These are phyloP conservation scores for Perca fluviatilis DNA, from an alignment of 2,113 vertebrate genomes.

Conservation along the genomic window DNA sequence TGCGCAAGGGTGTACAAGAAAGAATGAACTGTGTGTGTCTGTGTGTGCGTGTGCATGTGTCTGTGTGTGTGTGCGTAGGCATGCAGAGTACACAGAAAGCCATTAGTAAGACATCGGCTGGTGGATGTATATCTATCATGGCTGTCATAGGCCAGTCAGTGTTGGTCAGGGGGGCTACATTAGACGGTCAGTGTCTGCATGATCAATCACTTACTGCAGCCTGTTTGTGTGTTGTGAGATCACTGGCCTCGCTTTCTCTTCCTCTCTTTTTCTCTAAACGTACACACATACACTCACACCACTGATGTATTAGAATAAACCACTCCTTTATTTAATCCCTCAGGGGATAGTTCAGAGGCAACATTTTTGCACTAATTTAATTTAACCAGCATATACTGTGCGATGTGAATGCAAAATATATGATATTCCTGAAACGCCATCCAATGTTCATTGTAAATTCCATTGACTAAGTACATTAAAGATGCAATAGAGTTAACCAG, in stretches of 20 bases:
- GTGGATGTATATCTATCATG: slow-evolving; percentile 71
- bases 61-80: slow-evolving; percentile 1
- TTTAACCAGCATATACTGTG: slow-evolving; percentile 42
- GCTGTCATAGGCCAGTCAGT: slow-evolving; percentile 64
- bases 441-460: slow-evolving; percentile 36
- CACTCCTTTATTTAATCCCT: slow-evolving; percentile 18
- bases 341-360: slow-evolving; percentile 28
- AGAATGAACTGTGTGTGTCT: not conserved
- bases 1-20: not conserved
- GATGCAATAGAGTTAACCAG: slow-evolving; percentile 44
- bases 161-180: slow-evolving; percentile 56
- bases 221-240: slow-evolving; percentile 30
- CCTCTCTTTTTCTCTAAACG: not conserved
- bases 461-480: slow-evolving; percentile 38
- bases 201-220: slow-evolving; percentile 62
- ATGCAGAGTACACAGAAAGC: slow-evolving; percentile 34
- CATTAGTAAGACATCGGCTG: slow-evolving; percentile 62
- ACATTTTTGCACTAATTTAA: slow-evolving; percentile 50
- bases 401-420: slow-evolving; percentile 21
- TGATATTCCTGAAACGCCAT: slow-evolving; percentile 33
- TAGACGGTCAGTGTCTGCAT: slow-evolving; percentile 37
- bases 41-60: not conserved
- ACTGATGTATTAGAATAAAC: slow-evolving; percentile 12
- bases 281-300: not conserved
- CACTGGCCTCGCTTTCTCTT: slow-evolving; percentile 3